Evolutionary conservation across 2,888 invertebrate genomes (phyloP), one percentile per base, ranked within the genome.

Genomic region (Megamerina dolium): DNA sequence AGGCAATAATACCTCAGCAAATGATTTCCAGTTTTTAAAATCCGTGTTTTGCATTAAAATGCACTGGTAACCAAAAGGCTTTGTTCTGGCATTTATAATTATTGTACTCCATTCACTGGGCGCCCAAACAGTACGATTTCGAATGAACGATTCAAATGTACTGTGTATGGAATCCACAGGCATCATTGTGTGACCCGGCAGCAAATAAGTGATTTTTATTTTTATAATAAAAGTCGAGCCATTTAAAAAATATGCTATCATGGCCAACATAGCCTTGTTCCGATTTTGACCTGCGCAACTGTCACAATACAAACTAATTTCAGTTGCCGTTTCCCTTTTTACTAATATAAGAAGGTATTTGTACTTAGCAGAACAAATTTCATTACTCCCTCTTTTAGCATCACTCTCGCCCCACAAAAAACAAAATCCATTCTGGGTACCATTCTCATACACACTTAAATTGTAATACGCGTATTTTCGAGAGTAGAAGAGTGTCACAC

Each of bases 151-250:
- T 20, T 48, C 40, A 26, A 45, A 37, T 9, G 42, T 42, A 29
- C 45, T 48, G 37, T 42, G 42, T 9, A 45, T 48, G 17, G 42
- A 39, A 26, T 44, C 39, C n/a, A 44, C 44, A 2, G 41, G 41
- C 41, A 44, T 48, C 41, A 44, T 38, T 30, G 48, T 45, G 26
- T 48, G 39, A 9, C 41, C 44, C 18, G 30, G 36, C 23, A 23
- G 14, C 20, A 14, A 13, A n/a, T n/a, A n/a, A n/a, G n/a, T n/a
- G 34, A 37, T 37, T 37, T 37, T 37, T 23, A n/a, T 27, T n/a
- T n/a, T n/a, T n/a, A n/a, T n/a, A n/a, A n/a, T n/a, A n/a, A n/a
- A n/a, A n/a, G n/a, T n/a, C n/a, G n/a, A n/a, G n/a, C n/a, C n/a
- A n/a, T n/a, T n/a, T n/a, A n/a, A n/a, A n/a, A n/a, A n/a, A n/a